Percentiles rank a stretch among this genome's conserved stretches.
Conservation (phyloP, 2,797 vertebrate species). For the Ctenochaetus hawaiiensis region DNA sequence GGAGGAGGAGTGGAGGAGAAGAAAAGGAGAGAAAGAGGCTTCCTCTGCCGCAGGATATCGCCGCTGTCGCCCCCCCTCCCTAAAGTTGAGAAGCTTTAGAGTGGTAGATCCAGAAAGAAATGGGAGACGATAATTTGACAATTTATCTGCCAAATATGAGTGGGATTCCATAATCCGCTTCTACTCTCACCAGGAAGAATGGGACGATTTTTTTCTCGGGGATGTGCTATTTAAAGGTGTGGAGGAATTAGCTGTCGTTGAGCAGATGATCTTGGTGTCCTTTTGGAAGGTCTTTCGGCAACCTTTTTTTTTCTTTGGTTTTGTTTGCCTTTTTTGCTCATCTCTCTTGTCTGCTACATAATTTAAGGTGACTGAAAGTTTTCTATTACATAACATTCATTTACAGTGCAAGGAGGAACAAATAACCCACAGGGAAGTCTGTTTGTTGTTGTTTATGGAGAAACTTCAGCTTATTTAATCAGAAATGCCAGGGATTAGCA, state of each 20-base stretch:
- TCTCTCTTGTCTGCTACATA: neutral
- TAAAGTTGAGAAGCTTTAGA: conserved; percentile 42
- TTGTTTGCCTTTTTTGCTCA: neutral
- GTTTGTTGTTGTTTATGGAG: conserved; percentile 26
- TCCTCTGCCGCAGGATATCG: conserved; percentile 49
- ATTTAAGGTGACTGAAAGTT: conserved; percentile 25
- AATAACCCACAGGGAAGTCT: conserved; percentile 21
- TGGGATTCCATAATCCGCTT: conserved; percentile 57
- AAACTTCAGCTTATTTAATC: conserved; percentile 44
- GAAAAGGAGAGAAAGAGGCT: conserved; percentile 20
- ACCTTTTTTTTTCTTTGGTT: neutral
- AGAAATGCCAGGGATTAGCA: conserved; percentile 43
- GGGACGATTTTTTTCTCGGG: conserved; percentile 9
- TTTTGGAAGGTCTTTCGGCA: conserved; percentile 37
- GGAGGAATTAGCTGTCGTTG: conserved; percentile 19
- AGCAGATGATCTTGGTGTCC: conserved; percentile 27
- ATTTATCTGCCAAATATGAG: conserved; percentile 54
- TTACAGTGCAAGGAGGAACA: neutral
- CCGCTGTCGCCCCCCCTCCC: conserved; percentile 2
- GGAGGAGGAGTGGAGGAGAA: conserved; percentile 4
- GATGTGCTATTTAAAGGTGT: conserved; percentile 30
- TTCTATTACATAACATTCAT: conserved; percentile 20
- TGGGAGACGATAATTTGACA: conserved; percentile 54
- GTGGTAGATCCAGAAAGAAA: conserved; percentile 55
- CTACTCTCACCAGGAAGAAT: conserved; percentile 40